Conservation (phyloP, 2,113 vertebrate species). For the Petrocephalus zakoni region DNA sequence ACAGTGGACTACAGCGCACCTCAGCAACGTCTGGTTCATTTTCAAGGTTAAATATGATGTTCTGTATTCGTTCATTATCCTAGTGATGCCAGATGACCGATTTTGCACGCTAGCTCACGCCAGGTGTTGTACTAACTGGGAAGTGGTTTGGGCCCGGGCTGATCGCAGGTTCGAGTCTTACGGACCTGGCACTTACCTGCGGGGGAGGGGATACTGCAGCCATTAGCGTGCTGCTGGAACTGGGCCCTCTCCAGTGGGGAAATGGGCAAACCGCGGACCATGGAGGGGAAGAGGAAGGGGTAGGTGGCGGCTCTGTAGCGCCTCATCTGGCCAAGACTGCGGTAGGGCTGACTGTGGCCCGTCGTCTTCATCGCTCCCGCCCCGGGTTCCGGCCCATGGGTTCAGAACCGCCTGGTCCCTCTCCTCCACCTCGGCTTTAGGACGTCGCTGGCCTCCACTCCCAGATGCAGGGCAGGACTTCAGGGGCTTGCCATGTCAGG, state of each 20-base stretch:
- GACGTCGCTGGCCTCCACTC: not conserved
- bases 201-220: slow-evolving; percentile 79
- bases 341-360: slow-evolving; percentile 72
- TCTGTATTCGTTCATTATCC: not conserved
- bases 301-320: slow-evolving; percentile 77
- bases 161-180: not conserved
- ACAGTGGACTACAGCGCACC: not conserved
- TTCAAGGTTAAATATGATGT: not conserved
- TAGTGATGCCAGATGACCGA: not conserved
- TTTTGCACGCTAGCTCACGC: not conserved
- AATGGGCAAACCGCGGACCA: slow-evolving; percentile 79
- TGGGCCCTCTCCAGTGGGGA: slow-evolving; percentile 72
- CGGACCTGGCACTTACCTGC: slow-evolving; percentile 70
- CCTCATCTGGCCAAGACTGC: slow-evolving; percentile 81
- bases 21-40: not conserved
- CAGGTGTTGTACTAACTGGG: not conserved
- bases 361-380: slow-evolving; percentile 72
- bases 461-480: slow-evolving; percentile 1
- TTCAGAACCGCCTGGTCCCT: not conserved
- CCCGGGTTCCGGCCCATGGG: not conserved
- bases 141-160: not conserved
- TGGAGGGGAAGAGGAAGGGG: slow-evolving; percentile 82
- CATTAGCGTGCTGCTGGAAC: slow-evolving; percentile 69
- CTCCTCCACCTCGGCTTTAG: not conserved
- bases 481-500: slow-evolving; percentile 2